These are phyloP conservation scores for Emesis furor DNA, from an alignment of 2,888 invertebrate species.

Conservation along the genomic window DNA sequence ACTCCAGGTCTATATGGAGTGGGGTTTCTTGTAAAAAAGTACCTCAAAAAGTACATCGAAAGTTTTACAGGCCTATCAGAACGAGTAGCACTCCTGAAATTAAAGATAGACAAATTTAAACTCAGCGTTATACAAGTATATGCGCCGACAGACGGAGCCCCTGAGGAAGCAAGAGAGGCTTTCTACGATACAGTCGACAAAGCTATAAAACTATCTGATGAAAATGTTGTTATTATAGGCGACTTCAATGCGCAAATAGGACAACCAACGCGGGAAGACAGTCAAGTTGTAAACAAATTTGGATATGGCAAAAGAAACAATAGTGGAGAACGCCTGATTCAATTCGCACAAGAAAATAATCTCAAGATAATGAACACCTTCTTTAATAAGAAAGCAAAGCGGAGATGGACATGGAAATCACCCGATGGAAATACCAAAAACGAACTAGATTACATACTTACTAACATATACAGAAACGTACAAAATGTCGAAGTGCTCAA, in stretches of 20 bases:
- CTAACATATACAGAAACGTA: conserved; percentile 37
- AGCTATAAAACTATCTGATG: conserved; percentile 39
- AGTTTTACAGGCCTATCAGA: conserved; percentile 40
- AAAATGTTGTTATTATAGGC: conserved; percentile 34
- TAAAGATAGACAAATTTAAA: conserved; percentile 35
- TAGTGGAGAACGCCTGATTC: not conserved
- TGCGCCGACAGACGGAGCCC: conserved; percentile 19
- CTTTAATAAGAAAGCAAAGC: not conserved
- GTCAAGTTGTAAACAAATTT: conserved; percentile 35
- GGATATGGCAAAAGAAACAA: not conserved
- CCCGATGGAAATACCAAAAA: not conserved
- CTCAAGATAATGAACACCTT: not conserved
- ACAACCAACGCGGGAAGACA: not conserved
- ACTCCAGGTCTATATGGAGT: conserved; percentile 41
- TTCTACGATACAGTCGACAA: conserved; percentile 32
- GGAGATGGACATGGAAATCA: not conserved
- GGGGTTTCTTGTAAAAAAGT: conserved; percentile 39
- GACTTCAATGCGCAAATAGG: not conserved
- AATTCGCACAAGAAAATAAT: not conserved
- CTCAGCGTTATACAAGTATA: conserved; percentile 38
- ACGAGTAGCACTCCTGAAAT: conserved; percentile 51
- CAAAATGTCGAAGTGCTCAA: conserved; percentile 46
- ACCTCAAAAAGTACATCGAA: conserved; percentile 34
- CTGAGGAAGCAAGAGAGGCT: conserved; percentile 18
- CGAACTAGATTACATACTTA: conserved; percentile 55